phyloP scores from a whole-genome alignment of 2,113 vertebrate genomes.

The Rhinichthys klamathensis region DNA sequence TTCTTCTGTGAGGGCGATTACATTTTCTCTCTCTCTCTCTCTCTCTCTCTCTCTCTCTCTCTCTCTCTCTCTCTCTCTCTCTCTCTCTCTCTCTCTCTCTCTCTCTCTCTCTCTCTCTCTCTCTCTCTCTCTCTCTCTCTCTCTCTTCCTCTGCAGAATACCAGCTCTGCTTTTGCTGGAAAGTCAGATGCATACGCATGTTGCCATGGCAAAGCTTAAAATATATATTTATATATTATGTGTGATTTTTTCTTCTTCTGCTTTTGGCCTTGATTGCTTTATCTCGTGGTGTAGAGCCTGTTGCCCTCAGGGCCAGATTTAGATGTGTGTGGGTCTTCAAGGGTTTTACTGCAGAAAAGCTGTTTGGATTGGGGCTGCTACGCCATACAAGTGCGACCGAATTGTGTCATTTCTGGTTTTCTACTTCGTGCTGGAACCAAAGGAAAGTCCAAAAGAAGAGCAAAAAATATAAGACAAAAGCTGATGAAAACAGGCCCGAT shows the following conservation, averaged over 20 bases:
- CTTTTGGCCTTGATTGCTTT: slow-evolving; percentile 79
- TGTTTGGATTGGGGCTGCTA: slow-evolving; percentile 76
- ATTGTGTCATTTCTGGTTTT: slow-evolving; percentile 85
- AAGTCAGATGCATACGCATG: slow-evolving; percentile 71
- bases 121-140: slow-evolving; percentile 11
- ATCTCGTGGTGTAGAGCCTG: slow-evolving; percentile 78
- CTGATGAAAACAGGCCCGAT: slow-evolving; percentile 81
- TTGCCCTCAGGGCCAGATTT: slow-evolving; percentile 83
- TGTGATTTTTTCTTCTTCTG: slow-evolving; percentile 44
- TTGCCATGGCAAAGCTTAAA: slow-evolving; percentile 78
- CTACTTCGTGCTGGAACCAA: slow-evolving; percentile 77
- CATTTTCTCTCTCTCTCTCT: neutral
- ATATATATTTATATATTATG: slow-evolving; percentile 73
- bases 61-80: too few relatives aligned
- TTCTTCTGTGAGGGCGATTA: slow-evolving; percentile 74
- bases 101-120: too few relatives aligned
- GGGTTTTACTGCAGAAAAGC: slow-evolving; percentile 80
- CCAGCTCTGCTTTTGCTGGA: slow-evolving; percentile 76
- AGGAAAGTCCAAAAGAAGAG: slow-evolving; percentile 81
- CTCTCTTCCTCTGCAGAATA: slow-evolving; percentile 73
- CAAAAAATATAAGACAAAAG: slow-evolving; percentile 80
- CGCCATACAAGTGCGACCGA: slow-evolving; percentile 80
- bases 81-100: too few relatives aligned
- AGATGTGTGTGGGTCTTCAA: slow-evolving; percentile 85
- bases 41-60: too few relatives aligned